Percentiles rank a stretch among this genome's conserved stretches.
Evolutionary conservation across 2,113 vertebrate genomes (phyloP).

Genomic region (Brachionichthys hirsutus): DNA sequence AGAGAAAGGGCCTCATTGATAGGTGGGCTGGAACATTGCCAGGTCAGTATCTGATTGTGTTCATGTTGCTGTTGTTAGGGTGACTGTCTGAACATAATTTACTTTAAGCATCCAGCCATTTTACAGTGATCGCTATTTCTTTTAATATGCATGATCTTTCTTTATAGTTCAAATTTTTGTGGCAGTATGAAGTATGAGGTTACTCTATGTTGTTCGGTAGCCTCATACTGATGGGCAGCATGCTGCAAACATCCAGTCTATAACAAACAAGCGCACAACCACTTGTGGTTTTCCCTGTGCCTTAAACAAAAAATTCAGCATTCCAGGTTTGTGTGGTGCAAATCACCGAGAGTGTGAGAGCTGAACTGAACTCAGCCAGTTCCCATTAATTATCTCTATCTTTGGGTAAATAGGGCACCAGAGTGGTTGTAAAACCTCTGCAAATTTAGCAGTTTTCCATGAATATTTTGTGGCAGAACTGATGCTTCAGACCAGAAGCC

Average conservation of each 20-base stretch:
- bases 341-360: slow-evolving; percentile 7
- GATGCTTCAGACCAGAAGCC: not conserved
- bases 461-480: slow-evolving; percentile 1
- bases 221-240: no score
- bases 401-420: slow-evolving; percentile 4
- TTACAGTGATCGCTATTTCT: no score
- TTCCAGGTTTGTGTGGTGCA: not conserved
- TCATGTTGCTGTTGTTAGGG: slow-evolving; percentile 9
- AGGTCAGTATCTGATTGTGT: slow-evolving; percentile 25
- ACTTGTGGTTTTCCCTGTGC: no score
- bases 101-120: no score
- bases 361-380: slow-evolving; percentile 9
- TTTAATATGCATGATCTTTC: no score
- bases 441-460: not conserved
- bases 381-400: slow-evolving; percentile 10
- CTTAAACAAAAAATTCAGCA: no score
- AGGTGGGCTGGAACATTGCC: slow-evolving; percentile 42
- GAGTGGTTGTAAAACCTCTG: slow-evolving; percentile 4
- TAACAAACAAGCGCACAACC: no score
- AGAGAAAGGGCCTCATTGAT: slow-evolving; percentile 31
- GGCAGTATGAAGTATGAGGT: no score
- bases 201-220: no score
- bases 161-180: no score
- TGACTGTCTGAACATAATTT: no score
- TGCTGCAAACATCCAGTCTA: no score